phyloP scores from a whole-genome alignment of 2,797 vertebrate species.

The Lates japonicus region DNA sequence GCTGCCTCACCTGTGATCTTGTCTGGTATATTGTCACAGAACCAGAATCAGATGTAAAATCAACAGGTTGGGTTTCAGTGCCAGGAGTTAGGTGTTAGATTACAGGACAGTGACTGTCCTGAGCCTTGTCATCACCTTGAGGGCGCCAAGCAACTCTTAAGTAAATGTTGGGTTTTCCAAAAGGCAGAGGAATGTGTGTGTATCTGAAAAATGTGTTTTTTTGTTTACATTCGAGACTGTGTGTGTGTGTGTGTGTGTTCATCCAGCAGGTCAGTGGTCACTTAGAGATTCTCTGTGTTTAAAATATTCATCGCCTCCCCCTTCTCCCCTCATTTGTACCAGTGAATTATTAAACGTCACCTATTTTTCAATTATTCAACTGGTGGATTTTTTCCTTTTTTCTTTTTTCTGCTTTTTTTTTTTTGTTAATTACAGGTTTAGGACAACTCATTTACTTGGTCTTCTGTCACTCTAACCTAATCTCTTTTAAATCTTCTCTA shows the following conservation, averaged over 20 bases:
- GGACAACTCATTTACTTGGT: neutral
- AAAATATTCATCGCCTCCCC: constrained; percentile 85
- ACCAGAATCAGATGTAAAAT: neutral
- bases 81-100: neutral
- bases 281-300: constrained; percentile 69
- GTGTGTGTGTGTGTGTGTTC: constrained; percentile 7
- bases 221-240: constrained; percentile 25
- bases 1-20: no score
- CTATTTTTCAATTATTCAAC: constrained; percentile 87
- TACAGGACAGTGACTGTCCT: neutral
- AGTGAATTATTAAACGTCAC: constrained; percentile 87
- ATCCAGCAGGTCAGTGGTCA: constrained; percentile 23
- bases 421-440: constrained; percentile 8
- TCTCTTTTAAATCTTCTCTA: neutral
- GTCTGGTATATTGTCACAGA: neutral
- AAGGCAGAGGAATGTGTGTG: neutral
- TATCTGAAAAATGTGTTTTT: neutral
- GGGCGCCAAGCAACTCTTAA: neutral
- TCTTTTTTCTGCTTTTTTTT: neutral
- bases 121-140: neutral
- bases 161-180: no score
- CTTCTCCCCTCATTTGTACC: constrained; percentile 84
- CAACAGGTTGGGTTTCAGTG: neutral
- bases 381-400: constrained; percentile 56
- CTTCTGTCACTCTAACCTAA: neutral